A percentile compares a stretch with the other conserved stretches of the same genome.
These are phyloP conservation scores for Heteromurus nitidus DNA, from an alignment of 2,888 invertebrate genomes.

Conservation along the genomic window DNA sequence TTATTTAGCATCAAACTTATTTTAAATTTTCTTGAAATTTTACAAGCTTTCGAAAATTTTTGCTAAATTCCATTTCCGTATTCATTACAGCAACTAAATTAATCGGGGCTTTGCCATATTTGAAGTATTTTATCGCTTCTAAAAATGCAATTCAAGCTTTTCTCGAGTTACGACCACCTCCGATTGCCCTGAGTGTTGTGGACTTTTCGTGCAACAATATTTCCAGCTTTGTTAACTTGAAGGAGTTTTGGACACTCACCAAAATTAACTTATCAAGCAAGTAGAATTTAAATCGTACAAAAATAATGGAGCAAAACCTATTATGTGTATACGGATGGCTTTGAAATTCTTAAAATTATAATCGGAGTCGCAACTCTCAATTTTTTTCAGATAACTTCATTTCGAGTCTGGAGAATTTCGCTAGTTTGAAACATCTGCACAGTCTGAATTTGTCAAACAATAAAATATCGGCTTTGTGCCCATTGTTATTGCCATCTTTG, in stretches of 20 bases:
- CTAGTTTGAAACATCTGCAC: background rate
- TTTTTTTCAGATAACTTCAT: background rate
- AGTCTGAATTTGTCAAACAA: background rate
- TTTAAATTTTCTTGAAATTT: no score
- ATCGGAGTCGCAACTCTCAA: background rate
- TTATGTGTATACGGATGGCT: no score
- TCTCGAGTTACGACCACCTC: background rate
- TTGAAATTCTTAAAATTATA: background rate
- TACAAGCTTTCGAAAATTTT: no score
- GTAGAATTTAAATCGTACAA: background rate
- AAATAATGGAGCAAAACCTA: no score
- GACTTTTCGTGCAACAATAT: background rate
- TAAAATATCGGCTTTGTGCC: background rate
- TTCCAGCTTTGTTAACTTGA: background rate
- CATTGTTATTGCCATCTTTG: background rate
- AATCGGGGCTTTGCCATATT: background rate
- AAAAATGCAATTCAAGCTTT: background rate
- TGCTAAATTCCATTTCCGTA: background rate
- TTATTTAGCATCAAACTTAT: background rate
- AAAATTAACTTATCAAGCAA: background rate
- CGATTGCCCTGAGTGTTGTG: background rate
- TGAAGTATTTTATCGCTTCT: background rate
- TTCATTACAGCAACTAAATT: background rate
- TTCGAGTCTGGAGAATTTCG: background rate
- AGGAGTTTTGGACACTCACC: background rate